Evolutionary conservation across 2,888 invertebrate species (phyloP).

Genomic region (Dromius quadrimaculatus): DNA sequence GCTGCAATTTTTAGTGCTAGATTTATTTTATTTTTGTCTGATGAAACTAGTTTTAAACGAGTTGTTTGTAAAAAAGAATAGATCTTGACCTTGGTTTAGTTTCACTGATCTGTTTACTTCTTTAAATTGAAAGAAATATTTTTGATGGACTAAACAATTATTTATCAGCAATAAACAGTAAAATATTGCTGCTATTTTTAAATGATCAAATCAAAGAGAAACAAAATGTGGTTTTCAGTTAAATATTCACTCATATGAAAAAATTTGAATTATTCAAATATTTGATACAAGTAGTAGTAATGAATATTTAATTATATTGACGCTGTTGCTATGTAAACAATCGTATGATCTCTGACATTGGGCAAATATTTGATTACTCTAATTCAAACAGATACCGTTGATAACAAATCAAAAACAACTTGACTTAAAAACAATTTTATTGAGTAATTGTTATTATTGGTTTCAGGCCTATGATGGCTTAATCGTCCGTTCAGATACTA

Average conservation of each 20-base stretch:
- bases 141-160: neutral
- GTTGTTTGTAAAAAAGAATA: conserved; percentile 1
- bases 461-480: conserved; percentile 89
- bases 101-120: neutral
- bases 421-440: neutral
- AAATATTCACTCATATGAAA: too few relatives aligned
- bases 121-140: neutral
- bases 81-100: conserved; percentile 29
- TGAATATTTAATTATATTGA: conserved; percentile 10
- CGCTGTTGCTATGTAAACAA: conserved; percentile 37
- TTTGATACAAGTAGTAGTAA: neutral
- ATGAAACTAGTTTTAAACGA: conserved; percentile 33
- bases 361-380: neutral
- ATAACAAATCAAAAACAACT: conserved; percentile 9
- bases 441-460: neutral
- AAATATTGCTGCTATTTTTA: too few relatives aligned
- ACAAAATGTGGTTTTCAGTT: too few relatives aligned
- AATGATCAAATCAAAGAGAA: too few relatives aligned
- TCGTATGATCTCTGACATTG: conserved; percentile 8
- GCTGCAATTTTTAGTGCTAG: neutral
- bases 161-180: too few relatives aligned
- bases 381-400: conserved; percentile 4
- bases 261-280: neutral
- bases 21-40: conserved; percentile 28
- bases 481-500: conserved; percentile 94